Conservation (phyloP, 2,888 invertebrate genomes). For the Caenorhabditis sp. region DNA sequence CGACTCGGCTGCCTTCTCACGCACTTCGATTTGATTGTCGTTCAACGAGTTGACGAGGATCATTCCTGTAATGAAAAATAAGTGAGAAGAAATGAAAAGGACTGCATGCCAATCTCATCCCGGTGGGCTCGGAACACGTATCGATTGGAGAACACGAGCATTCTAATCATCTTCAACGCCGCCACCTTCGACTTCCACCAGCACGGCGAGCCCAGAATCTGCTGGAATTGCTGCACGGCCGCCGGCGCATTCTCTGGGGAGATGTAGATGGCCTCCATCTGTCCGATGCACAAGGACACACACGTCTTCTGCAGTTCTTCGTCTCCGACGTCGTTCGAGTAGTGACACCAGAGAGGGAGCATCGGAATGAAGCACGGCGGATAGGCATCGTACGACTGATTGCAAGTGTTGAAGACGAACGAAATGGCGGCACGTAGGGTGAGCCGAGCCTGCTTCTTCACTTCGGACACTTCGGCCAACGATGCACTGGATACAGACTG, state of each 20-base stretch:
- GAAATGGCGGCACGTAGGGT: conserved; percentile 69
- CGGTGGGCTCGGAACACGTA: conserved; percentile 77
- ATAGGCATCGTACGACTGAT: conserved; percentile 56
- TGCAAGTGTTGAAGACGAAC: conserved; percentile 63
- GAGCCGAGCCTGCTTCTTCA: conserved; percentile 61
- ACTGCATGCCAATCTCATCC: conserved; percentile 52
- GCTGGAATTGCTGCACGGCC: conserved; percentile 28
- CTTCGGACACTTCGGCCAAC: conserved; percentile 55
- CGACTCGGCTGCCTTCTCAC: conserved; percentile 88
- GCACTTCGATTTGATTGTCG: conserved; percentile 82
- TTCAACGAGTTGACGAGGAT: conserved; percentile 42
- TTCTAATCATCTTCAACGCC: conserved; percentile 81
- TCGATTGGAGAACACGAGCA: conserved; percentile 82
- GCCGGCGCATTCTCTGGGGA: conserved; percentile 39
- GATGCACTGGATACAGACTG: conserved; percentile 44
- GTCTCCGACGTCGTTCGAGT: conserved; percentile 85
- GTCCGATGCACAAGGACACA: conserved; percentile 55
- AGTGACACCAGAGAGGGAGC: conserved; percentile 80
- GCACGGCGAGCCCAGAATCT: conserved; percentile 41
- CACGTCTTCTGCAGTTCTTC: conserved; percentile 66
- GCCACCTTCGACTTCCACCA: conserved; percentile 82
- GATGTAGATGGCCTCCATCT: conserved; percentile 65
- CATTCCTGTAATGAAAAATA: conserved; percentile 33
- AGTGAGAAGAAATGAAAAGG: not conserved
- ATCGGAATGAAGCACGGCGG: conserved; percentile 63